phyloP scores from a whole-genome alignment of 2,113 vertebrate genomes.

The Campylorhamphus procurvoides region DNA sequence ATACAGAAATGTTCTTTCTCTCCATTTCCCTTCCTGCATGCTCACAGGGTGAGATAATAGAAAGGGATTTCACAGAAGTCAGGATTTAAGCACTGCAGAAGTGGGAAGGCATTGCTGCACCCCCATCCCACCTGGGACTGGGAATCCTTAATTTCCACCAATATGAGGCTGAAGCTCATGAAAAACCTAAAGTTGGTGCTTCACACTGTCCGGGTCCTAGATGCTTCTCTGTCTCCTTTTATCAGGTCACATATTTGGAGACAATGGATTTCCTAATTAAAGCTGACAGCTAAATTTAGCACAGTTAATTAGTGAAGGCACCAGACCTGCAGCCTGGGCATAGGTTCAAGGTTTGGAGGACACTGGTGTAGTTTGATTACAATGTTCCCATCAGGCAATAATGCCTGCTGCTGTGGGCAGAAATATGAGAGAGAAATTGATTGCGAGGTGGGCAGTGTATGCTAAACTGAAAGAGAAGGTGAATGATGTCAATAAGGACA shows the following conservation, averaged over 20 bases:
- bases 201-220: not conserved
- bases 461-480: not conserved
- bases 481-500: not conserved
- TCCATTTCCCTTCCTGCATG: not conserved
- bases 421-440: constrained; percentile 27
- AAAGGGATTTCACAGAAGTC: not conserved
- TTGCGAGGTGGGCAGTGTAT: not conserved
- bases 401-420: constrained; percentile 8
- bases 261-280: constrained; percentile 54
- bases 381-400: not conserved
- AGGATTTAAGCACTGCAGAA: not conserved
- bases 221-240: constrained; percentile 27
- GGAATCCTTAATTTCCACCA: not conserved
- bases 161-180: not conserved
- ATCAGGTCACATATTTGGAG: constrained; percentile 36
- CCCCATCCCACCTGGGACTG: not conserved
- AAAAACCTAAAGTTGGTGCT: not conserved
- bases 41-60: not conserved
- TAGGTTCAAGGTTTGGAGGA: constrained; percentile 57
- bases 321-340: constrained; percentile 33
- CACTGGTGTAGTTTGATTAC: not conserved
- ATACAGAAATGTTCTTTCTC: not conserved
- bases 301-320: constrained; percentile 36
- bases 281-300: constrained; percentile 57
- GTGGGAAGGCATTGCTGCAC: not conserved